Evolutionary conservation across 2,888 invertebrate species (phyloP), one percentile per base, ranked within the genome.

Genomic region (Melieria omissa): DNA sequence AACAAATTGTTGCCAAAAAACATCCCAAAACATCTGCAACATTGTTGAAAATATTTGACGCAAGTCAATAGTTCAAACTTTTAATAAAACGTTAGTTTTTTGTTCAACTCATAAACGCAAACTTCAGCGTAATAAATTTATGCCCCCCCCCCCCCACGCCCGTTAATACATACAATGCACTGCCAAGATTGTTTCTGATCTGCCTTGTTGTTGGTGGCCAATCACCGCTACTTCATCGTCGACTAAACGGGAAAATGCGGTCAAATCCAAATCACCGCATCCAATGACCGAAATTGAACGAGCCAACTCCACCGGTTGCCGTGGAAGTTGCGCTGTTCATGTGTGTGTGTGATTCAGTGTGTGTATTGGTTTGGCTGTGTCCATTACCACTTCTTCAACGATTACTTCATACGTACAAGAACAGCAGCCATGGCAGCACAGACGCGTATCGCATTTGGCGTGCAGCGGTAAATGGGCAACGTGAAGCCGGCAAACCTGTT

Each of bases 221-320:
- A n/a, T 60, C 29, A n/a, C 52, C 52, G 52, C 52, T 49, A 49
- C 52, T 49, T 49, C 29, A 16, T 44, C 29, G 42, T 44, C 45
- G 55, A 41, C 55, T 63, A 58, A 64, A 64, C 58, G 58, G 72
- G 73, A 75, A 72, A 77, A 77, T 75, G 77, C 75, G 77, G 77
- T 75, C 77, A 77, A 75, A 73, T 75, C 68, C 73, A 72, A 74
- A 74, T 75, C 69, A 76, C 77, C 74, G 75, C 76, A 77, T 74
- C 74, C 76, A 76, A 75, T 77, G 75, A 77, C 74, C 75, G 76
- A 77, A 75, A 77, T 77, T 41, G 70, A n/a, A 41, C 66, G 29
- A 47, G 41, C 47, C 9, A 12, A 67, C 7, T 29, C 16, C 46
- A 8, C 9, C n/a, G 3, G 9, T n/a, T 16, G 3, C 2, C 29